Evolutionary conservation across 2,888 invertebrate species (phyloP).

Genomic region (Lasioglossum leucozonium): DNA sequence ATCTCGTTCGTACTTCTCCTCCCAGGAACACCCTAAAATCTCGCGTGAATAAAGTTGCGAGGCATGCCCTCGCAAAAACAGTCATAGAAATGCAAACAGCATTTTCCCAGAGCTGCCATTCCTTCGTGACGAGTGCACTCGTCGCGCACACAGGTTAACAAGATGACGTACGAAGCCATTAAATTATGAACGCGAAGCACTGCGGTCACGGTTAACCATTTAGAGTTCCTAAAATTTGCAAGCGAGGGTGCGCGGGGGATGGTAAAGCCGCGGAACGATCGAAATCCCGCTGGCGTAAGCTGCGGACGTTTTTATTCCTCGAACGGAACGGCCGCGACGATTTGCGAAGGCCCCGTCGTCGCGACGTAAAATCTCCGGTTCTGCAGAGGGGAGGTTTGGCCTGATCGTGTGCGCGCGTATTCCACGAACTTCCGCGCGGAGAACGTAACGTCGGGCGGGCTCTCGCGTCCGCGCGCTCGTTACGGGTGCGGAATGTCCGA

Average conservation of each 20-base stretch:
- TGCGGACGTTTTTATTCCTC: background rate
- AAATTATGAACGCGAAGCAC: background rate
- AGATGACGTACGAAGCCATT: background rate
- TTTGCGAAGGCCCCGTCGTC: background rate
- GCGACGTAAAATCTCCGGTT: background rate
- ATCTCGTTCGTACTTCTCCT: background rate
- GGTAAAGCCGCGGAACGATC: background rate
- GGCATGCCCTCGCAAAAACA: background rate
- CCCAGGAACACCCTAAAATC: background rate
- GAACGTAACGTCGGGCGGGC: background rate
- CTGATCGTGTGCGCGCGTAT: slow-evolving; percentile 25
- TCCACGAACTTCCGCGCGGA: slow-evolving; percentile 50
- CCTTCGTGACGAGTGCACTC: background rate
- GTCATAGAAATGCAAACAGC: background rate
- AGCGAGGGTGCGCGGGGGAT: background rate
- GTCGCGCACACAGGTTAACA: background rate
- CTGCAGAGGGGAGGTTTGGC: background rate
- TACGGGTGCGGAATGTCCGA: slow-evolving; percentile 71
- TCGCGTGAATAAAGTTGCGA: background rate
- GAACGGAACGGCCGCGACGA: background rate
- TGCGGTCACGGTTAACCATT: slow-evolving; percentile 3
- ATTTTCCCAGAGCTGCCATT: background rate
- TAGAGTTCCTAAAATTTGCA: background rate
- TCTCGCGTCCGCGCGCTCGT: slow-evolving; percentile 58
- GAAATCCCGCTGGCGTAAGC: background rate